Conservation (phyloP, 2,888 invertebrate species). For the Leptinotarsa tumamoca region DNA sequence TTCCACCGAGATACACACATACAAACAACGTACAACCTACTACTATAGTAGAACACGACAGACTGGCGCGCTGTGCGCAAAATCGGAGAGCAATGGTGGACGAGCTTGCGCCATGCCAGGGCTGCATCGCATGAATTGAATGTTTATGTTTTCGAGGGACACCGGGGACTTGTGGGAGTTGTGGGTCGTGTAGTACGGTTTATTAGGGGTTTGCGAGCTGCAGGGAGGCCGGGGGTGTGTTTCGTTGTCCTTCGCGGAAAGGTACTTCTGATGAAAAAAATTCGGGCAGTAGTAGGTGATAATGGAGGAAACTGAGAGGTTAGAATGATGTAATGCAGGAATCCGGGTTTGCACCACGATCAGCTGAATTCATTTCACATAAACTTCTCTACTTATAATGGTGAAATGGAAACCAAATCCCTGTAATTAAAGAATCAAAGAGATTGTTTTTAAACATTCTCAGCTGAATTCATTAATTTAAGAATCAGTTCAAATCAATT, state of each 20-base stretch:
- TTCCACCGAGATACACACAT: slow-evolving; percentile 32
- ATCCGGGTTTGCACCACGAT: too few species aligned
- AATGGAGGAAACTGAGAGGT: too few species aligned
- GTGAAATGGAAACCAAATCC: too few species aligned
- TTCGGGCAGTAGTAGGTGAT: too few species aligned
- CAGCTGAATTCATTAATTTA: too few species aligned
- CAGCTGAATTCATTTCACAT: too few species aligned
- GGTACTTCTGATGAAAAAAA: not conserved
- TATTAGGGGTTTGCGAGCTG: not conserved
- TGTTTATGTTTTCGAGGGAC: slow-evolving; percentile 33
- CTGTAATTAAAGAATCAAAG: too few species aligned
- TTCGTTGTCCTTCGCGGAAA: not conserved
- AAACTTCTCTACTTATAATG: too few species aligned
- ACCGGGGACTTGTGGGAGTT: not conserved
- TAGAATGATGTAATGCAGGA: too few species aligned
- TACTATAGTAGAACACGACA: slow-evolving; percentile 45
- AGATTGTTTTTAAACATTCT: too few species aligned
- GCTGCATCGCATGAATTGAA: slow-evolving; percentile 40
- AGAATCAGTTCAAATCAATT: too few species aligned
- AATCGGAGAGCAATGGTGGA: slow-evolving; percentile 56
- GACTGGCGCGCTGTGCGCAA: slow-evolving; percentile 48
- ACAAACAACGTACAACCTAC: slow-evolving; percentile 38
- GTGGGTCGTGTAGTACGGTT: slow-evolving; percentile 33
- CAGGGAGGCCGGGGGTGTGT: not conserved
- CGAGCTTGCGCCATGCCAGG: slow-evolving; percentile 53